Conservation (phyloP, 2,888 invertebrate species). For the Eupelmus urozonus region DNA sequence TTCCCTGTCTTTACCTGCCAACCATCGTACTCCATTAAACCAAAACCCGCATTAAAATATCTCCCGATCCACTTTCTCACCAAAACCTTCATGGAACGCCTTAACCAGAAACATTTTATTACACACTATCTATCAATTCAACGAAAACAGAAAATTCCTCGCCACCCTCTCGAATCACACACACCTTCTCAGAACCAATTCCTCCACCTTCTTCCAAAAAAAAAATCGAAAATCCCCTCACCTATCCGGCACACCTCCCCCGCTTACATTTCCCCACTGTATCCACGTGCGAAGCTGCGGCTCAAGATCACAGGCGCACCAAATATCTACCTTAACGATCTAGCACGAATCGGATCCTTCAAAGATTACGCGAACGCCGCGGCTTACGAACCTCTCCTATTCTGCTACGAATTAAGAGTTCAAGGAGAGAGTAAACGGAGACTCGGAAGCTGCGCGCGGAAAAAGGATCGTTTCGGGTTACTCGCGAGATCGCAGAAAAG, state of each 20-base stretch:
- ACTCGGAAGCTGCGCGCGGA: constrained; percentile 23
- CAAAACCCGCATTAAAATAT: no score
- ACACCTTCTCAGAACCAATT: constrained; percentile 41
- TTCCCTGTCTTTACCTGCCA: no score
- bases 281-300: constrained; percentile 58
- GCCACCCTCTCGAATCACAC: background rate
- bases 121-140: background rate
- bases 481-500: constrained; percentile 56
- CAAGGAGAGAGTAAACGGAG: constrained; percentile 47
- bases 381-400: constrained; percentile 18
- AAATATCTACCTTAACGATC: no score
- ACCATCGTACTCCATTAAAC: no score
- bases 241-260: constrained; percentile 10
- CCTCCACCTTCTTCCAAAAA: background rate
- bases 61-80: no score
- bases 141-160: constrained; percentile 22
- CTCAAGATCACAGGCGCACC: constrained; percentile 51
- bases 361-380: background rate
- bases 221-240: constrained; percentile 4
- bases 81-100: no score
- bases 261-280: constrained; percentile 15
- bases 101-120: no score
- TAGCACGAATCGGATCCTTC: constrained; percentile 45
- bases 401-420: constrained; percentile 61
- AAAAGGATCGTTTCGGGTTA: constrained; percentile 58